Percentiles rank a stretch among this genome's conserved stretches.
Evolutionary conservation across 2,113 vertebrate species (phyloP).

Genomic region (Eudyptes chrysolophus): DNA sequence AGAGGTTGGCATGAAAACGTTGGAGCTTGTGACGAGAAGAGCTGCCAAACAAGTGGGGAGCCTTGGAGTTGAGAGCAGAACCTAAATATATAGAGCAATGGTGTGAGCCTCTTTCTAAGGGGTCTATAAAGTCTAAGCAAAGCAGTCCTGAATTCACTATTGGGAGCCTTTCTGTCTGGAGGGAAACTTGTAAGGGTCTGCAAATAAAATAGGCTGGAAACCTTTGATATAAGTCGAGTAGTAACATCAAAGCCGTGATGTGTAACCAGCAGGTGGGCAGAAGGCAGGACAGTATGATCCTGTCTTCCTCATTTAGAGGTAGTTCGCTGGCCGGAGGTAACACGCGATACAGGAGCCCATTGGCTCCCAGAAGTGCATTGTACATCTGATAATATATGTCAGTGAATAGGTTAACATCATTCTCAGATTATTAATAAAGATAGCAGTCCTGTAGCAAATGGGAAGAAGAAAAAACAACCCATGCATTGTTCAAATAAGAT

Average conservation of each 20-base stretch:
- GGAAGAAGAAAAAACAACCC: neutral
- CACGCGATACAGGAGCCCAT: rapidly evolving
- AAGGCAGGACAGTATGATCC: neutral
- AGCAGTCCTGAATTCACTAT: neutral
- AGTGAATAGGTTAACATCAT: neutral
- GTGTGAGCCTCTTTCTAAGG: neutral
- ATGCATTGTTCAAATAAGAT: neutral
- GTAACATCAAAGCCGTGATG: neutral
- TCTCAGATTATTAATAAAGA: constrained; percentile 3
- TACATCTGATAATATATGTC: neutral
- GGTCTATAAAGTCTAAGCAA: neutral
- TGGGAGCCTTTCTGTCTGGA: neutral
- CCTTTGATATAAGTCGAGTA: neutral
- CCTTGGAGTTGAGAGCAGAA: neutral
- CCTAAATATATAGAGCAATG: neutral
- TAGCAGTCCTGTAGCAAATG: neutral
- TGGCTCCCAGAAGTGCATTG: neutral
- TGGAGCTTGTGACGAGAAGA: constrained; percentile 18
- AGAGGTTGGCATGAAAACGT: constrained; percentile 1
- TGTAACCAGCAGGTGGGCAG: neutral
- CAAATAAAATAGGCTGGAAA: neutral
- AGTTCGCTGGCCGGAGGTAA: neutral
- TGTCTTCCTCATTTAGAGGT: neutral
- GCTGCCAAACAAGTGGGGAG: constrained; percentile 28
- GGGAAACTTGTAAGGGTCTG: neutral